Conservation (phyloP, 2,797 vertebrate species). For the Onychomys arenicola region DNA sequence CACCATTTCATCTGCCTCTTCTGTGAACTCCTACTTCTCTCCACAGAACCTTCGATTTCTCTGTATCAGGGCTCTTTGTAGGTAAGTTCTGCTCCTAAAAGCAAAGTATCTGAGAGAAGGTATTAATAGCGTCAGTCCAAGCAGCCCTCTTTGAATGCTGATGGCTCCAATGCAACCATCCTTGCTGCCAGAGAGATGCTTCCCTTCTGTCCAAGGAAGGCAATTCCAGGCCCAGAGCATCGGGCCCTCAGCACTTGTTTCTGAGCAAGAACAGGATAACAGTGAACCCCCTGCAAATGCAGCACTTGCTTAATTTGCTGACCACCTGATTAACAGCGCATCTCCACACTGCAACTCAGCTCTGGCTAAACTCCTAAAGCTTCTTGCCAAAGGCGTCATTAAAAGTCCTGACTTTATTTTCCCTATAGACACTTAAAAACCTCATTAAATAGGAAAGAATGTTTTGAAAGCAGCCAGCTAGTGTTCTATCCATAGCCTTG, state of each 20-base stretch:
- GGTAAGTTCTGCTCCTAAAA: not conserved
- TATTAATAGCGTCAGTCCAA: not conserved
- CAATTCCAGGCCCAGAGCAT: not conserved
- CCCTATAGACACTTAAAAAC: conserved; percentile 37
- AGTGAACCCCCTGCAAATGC: not conserved
- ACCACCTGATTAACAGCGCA: conserved; percentile 34
- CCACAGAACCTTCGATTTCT: conserved; percentile 46
- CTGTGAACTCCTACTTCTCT: not conserved
- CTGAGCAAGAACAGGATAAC: not conserved
- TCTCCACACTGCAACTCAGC: conserved; percentile 17
- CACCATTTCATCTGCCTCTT: conserved; percentile 5
- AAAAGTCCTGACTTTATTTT: not conserved
- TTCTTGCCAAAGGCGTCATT: conserved; percentile 65
- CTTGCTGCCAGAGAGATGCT: not conserved
- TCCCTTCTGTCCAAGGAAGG: conserved; percentile 25
- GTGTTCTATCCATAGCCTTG: conserved; percentile 52
- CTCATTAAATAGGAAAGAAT: conserved; percentile 69
- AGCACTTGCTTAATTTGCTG: conserved; percentile 46
- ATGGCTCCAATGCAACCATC: not conserved
- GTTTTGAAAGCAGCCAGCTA: conserved; percentile 61
- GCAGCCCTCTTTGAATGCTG: not conserved
- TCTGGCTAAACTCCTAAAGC: conserved; percentile 11
- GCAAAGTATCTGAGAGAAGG: conserved; percentile 18
- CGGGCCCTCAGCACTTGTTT: not conserved
- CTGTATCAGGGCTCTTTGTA: not conserved